These are phyloP conservation scores for Silurus lanzhouensis DNA, from an alignment of 2,797 vertebrate genomes.

Conservation along the genomic window DNA sequence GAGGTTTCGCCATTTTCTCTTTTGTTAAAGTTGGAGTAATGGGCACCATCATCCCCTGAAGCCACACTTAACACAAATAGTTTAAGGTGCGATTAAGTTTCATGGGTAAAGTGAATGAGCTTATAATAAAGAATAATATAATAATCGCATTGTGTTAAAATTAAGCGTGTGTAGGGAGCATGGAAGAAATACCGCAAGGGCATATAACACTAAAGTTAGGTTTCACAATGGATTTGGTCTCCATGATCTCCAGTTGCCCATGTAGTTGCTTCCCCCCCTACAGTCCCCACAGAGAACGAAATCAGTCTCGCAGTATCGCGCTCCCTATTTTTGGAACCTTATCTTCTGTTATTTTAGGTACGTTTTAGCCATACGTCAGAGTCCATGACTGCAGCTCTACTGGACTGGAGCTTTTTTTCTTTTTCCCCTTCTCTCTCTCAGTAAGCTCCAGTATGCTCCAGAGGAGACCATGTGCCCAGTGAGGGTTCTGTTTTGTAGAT, in stretches of 20 bases:
- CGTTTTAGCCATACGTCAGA: conserved; percentile 65
- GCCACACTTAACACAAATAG: not conserved
- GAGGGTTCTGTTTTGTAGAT: conserved; percentile 1
- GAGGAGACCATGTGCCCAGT: not conserved
- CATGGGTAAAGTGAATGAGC: too few relatives aligned
- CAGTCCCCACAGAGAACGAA: conserved; percentile 44
- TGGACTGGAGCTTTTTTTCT: conserved; percentile 50
- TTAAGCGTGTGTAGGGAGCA: not conserved
- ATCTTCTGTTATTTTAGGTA: conserved; percentile 70
- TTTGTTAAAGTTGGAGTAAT: too few relatives aligned
- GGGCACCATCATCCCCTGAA: not conserved
- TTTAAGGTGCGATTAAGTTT: too few relatives aligned
- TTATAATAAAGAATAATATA: too few relatives aligned
- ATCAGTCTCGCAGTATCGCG: conserved; percentile 65
- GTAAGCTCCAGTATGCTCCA: not conserved
- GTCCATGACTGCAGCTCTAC: conserved; percentile 58
- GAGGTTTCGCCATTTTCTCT: not conserved
- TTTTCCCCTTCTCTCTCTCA: not conserved
- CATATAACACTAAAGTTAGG: too few relatives aligned
- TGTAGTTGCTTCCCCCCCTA: not conserved
- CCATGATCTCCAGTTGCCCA: not conserved
- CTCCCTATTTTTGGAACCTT: conserved; percentile 67
- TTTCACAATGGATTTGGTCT: not conserved
- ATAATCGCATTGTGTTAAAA: not conserved
- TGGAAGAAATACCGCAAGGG: not conserved